These are phyloP conservation scores for Neotoma lepida DNA, from an alignment of 2,113 vertebrate genomes.

Conservation along the genomic window DNA sequence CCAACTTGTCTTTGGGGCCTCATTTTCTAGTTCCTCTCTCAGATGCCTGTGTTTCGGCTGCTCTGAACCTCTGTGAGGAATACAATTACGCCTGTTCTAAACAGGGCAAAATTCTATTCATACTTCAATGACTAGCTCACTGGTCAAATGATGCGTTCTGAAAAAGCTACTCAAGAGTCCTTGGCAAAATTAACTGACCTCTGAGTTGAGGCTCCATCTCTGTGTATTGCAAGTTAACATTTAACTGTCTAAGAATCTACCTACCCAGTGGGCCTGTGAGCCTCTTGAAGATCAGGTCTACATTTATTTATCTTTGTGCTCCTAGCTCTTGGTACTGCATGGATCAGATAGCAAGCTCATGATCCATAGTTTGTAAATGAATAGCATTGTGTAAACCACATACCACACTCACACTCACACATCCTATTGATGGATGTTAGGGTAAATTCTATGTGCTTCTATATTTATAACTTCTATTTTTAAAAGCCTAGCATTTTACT, in stretches of 20 bases:
- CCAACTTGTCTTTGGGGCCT: background rate
- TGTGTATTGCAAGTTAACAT: background rate
- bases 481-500: background rate
- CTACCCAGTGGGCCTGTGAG: background rate
- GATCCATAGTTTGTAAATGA: background rate
- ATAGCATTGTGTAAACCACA: background rate
- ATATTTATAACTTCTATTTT: conserved; percentile 30
- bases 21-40: background rate
- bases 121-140: background rate
- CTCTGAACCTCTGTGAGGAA: conserved; percentile 19
- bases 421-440: background rate
- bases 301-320: background rate
- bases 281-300: background rate
- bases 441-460: background rate
- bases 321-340: background rate
- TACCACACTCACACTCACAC: background rate
- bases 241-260: conserved; percentile 11
- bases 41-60: background rate
- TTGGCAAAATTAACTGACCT: background rate
- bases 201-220: background rate
- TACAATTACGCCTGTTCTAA: background rate
- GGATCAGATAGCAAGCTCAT: background rate
- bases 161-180: conserved; percentile 22
- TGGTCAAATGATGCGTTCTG: background rate
- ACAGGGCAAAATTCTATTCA: background rate